Base-by-base conservation (phyloP, 2,888 invertebrate species). In the Pristionchus maxplancki region DNA sequence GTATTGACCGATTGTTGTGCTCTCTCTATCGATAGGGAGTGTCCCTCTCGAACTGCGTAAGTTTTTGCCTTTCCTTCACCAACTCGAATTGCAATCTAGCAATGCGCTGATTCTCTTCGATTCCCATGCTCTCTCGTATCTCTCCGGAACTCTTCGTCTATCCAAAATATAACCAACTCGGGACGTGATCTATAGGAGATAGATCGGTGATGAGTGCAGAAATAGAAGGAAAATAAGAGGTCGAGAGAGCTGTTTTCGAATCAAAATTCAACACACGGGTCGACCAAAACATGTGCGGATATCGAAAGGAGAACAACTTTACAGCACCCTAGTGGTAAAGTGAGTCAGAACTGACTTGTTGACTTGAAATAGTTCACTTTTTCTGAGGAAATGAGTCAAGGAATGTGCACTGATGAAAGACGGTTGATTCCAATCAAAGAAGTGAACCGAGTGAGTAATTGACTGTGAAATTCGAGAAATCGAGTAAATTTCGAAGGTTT, bases 331-430 rank as follows among this genome's bases (percentile, higher is more conserved):
- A 44, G 6, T 11, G 11, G 6, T 9, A 71, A 71, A 71, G 31
- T 71, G 71, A 71, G 40, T 71, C 71, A 71, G 71, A 37, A 71
- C 5, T 71, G 64, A 71, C 71, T 71, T 71, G 71, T 71, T 71
- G 71, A 71, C 71, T 71, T 37, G 20, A 34, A 71, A 71, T 31
- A 71, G 71, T 34, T 71, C 71, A 71, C 71, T 71, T 20, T 71
- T 71, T 71, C 20, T 15, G 37, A 24, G 71, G 71, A 71, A 71
- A 13, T 71, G 71, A 71, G 8, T 71, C 71, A 71, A 71, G 20
- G 71, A 71, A 71, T 71, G 71, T 71, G 71, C 40, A 71, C 71
- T 71, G 37, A 71, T 71, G 71, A 71, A 71, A 71, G 31, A 34
- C 8, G 37, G 17, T n/a, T 58, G 58, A 71, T 17, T 31, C 28